phyloP scores from a whole-genome alignment of 23 tunicate genomes.

The Clavelina lepadiformis region DNA sequence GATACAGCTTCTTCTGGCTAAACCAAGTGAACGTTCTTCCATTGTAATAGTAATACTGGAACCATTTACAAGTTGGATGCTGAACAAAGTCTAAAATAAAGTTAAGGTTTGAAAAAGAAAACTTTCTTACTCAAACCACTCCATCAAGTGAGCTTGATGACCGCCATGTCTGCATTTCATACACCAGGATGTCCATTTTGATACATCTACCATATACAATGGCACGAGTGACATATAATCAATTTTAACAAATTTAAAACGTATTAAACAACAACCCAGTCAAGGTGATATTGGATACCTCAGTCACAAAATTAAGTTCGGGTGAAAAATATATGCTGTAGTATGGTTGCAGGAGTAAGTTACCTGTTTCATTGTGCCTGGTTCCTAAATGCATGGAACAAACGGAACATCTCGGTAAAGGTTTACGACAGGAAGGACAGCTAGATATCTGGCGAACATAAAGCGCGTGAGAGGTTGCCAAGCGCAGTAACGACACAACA shows the following conservation, averaged over 20 bases:
- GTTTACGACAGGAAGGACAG: slow-evolving; percentile 80
- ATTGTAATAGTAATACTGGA: no score
- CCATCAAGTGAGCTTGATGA: slow-evolving; percentile 50
- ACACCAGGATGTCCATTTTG: slow-evolving; percentile 69
- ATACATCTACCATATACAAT: slow-evolving; percentile 21
- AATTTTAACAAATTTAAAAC: no score
- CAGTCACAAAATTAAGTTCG: not conserved
- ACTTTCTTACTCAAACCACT: slow-evolving; percentile 55
- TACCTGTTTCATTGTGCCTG: slow-evolving; percentile 47
- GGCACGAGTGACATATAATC: not conserved
- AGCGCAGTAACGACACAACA: no score
- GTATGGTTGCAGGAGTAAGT: not conserved
- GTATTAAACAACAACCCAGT: not conserved
- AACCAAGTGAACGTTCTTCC: no score
- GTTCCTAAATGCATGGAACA: slow-evolving; percentile 73
- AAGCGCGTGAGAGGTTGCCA: slow-evolving; percentile 2
- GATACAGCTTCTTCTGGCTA: no score
- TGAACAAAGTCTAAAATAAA: no score
- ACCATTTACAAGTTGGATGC: no score
- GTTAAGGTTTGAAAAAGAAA: not conserved
- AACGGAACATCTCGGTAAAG: slow-evolving; percentile 74
- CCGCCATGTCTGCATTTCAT: slow-evolving; percentile 80
- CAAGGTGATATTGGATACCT: not conserved
- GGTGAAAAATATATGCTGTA: not conserved
- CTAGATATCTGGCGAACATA: slow-evolving; percentile 26